phyloP scores from a whole-genome alignment of 1,140 invertebrate genomes.

The Heliconius nattereri region DNA sequence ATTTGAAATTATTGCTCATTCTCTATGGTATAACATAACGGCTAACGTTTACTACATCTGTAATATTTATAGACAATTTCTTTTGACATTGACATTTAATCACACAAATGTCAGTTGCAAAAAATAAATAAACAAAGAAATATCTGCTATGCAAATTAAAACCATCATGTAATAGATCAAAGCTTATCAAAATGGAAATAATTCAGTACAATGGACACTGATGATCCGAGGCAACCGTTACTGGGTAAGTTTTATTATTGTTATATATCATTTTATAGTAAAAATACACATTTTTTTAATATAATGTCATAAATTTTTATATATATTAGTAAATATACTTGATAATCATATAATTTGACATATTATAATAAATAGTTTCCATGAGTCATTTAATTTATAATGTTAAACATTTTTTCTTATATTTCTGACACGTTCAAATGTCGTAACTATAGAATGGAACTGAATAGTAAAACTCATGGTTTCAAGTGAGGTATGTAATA shows the following conservation, averaged over 20 bases:
- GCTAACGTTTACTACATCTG: not conserved
- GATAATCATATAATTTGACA: too few relatives aligned
- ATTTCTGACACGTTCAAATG: not conserved
- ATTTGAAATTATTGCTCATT: too few relatives aligned
- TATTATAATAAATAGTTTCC: too few relatives aligned
- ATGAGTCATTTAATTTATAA: too few relatives aligned
- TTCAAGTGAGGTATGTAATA: not conserved
- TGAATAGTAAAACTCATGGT: not conserved
- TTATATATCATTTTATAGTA: not conserved
- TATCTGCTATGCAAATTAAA: not conserved
- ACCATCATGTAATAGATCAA: slow-evolving; percentile 29
- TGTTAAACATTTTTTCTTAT: too few relatives aligned
- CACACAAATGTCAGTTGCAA: slow-evolving; percentile 3
- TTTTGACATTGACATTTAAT: not conserved
- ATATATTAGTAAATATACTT: too few relatives aligned
- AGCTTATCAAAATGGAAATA: slow-evolving; percentile 34
- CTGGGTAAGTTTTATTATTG: slow-evolving; percentile 48
- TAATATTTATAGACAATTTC: not conserved
- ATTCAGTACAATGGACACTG: slow-evolving; percentile 51
- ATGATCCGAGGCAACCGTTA: slow-evolving; percentile 60
- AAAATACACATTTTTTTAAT: not conserved
- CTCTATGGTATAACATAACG: not conserved
- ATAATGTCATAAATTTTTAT: too few relatives aligned
- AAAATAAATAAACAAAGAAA: slow-evolving; percentile 27
- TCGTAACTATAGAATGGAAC: too few relatives aligned